phyloP scores from a whole-genome alignment of 1,140 invertebrate species.

The Danaus plexippus region DNA sequence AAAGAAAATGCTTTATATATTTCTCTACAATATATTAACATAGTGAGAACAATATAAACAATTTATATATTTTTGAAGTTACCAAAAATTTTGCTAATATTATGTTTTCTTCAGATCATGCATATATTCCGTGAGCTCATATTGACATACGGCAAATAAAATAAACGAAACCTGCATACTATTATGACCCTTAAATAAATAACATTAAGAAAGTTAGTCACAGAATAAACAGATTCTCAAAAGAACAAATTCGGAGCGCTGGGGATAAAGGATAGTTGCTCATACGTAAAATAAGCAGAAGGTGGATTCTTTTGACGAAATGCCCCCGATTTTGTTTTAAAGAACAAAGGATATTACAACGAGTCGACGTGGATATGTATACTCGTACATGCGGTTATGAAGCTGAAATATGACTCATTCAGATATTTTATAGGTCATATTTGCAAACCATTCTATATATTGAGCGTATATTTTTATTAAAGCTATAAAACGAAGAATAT shows the following conservation, averaged over 20 bases:
- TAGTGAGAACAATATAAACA: no score
- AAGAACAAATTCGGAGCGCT: conserved; percentile 25
- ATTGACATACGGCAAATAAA: neutral
- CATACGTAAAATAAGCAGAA: conserved; percentile 30
- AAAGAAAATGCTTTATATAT: no score
- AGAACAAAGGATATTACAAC: conserved; percentile 13
- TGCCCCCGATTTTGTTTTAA: conserved; percentile 14
- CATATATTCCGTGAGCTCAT: conserved; percentile 1
- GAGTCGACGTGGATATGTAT: no score
- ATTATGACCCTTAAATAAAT: conserved; percentile 8
- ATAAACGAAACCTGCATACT: neutral
- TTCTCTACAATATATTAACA: no score
- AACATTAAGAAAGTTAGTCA: conserved; percentile 9
- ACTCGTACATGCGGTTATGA: no score
- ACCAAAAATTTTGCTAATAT: no score
- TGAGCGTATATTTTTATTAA: no score
- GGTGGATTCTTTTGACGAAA: conserved; percentile 25
- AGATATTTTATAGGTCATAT: no score
- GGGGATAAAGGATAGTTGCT: conserved; percentile 23
- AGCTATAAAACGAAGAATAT: no score
- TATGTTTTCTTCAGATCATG: conserved; percentile 2
- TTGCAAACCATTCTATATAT: no score
- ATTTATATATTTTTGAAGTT: no score
- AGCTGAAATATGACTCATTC: no score
- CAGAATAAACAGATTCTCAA: conserved; percentile 13